phyloP scores from a whole-genome alignment of 2,888 invertebrate genomes.

The Xestia rhomboidea region DNA sequence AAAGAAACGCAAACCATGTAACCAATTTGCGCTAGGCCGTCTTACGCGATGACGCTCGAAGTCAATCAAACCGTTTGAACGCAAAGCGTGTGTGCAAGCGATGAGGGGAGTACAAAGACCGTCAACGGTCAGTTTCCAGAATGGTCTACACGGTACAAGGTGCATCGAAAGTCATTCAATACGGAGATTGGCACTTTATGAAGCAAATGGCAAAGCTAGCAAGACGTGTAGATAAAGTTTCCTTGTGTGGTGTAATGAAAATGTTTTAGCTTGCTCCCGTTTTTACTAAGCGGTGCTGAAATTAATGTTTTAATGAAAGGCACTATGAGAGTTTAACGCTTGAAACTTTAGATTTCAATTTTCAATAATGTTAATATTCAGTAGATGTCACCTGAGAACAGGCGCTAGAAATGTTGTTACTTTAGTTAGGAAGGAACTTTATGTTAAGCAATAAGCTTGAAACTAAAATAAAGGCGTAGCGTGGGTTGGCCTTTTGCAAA shows the following conservation, averaged over 20 bases:
- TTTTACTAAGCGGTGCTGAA: not conserved
- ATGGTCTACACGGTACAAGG: not conserved
- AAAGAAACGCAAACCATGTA: not conserved
- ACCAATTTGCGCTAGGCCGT: conserved; percentile 20
- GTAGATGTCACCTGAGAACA: not conserved
- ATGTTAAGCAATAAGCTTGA: not conserved
- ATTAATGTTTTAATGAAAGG: not conserved
- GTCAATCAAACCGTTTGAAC: conserved; percentile 29
- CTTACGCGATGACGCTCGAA: not conserved
- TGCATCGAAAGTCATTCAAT: conserved; percentile 16
- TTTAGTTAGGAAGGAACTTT: not conserved
- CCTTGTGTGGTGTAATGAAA: too few relatives aligned
- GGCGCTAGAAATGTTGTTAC: not conserved
- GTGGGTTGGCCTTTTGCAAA: too few relatives aligned
- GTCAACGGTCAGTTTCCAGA: not conserved
- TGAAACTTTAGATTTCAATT: not conserved
- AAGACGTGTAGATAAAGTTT: not conserved
- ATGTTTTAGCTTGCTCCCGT: not conserved
- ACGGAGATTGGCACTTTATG: conserved; percentile 25
- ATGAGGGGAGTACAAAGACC: conserved; percentile 20
- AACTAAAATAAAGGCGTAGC: too few relatives aligned
- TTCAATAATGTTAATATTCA: not conserved
- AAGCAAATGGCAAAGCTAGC: not conserved
- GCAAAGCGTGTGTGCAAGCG: not conserved
- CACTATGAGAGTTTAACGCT: not conserved